Evolutionary conservation across 2,797 vertebrate genomes (phyloP), one percentile per base, ranked within the genome.

Genomic region (Sitta carolinensis): DNA sequence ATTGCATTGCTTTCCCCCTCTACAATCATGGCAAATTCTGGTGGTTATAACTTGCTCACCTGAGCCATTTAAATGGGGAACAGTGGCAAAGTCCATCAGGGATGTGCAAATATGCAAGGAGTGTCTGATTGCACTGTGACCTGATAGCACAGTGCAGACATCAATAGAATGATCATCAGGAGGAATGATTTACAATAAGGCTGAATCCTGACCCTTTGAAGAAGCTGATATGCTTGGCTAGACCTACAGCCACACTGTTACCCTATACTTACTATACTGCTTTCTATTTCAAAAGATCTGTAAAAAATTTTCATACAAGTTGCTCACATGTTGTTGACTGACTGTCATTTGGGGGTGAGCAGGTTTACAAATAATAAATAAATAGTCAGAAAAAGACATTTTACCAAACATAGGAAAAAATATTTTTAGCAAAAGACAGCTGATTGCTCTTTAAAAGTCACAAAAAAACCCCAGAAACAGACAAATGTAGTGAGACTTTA

Each of bases 381-480:
- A 74, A 62, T 22, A 15, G 20, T 34, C 18, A 40, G 48, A 85
- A 19, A 48, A 4, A 36, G 11, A 63, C 74, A 7, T 19, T 70
- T 57, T 74, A 50, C 14, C 13, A n/a, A 77, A 61, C 6, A 42
- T 4, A 20, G 19, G 26, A 32, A 79, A 76, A 76, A 77, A 19
- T 45, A 19, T 27, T 69, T 90, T 66, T 55, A 36, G 55, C 32
- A 30, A 10, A 69, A 62, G 8, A 78, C 59, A 51, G 5, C 3
- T 69, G 45, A 27, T 21, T 8, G 8, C 42, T 66, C n/a, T 52
- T 74, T 25, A 11, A 77, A 90, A 6, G n/a, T 83, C 45, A 55
- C 16, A 32, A 42, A 75, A 59, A 10, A 0, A 0, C 1, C 8
- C 7, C n/a, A 2, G 50, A 74, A 30, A 1, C 18, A 57, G 23